Base-by-base conservation (phyloP, 1,140 invertebrate genomes). In the Drosophila guanche region DNA sequence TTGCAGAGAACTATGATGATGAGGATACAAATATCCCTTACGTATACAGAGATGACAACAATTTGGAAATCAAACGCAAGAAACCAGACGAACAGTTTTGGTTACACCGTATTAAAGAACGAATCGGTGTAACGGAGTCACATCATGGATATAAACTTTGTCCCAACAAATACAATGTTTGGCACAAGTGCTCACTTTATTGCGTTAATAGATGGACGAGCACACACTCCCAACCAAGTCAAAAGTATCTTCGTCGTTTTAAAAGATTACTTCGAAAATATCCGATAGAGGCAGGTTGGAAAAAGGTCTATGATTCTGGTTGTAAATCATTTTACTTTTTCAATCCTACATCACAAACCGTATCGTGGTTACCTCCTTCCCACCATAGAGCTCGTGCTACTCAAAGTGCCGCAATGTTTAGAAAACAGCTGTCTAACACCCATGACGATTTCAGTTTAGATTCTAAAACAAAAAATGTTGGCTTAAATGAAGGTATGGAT, bases 101-200 rank as follows among this genome's bases (percentile, higher is more conserved):
- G 92, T 92, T 92, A 60, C 92, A 93, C 71, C 92, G 92, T 23
- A 92, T 93, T 8, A 93, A 93, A 53, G 51, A 81, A 29, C 72
- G 88, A 3, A 91, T 92, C 50, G 92, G 93, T n/a, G 93, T 94
- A 50, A 79, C 90, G 12, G 93, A 93, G 20, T 93, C 93, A 25
- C 93, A 93, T 76, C 93, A 93, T 29, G 94, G 95, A 29, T 95
- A 95, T 74, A 94, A 94, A 76, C 95, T 96, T 4, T 99, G 99
- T 92, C 99, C 99, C 2, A 99, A 99, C 90, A 99, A 98, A 92
- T 96, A 94, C 78, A 99, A 99, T 90, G 96, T 97, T 61, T 98
- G 96, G 91, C 99, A 99, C 91, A 95, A 97, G 68, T 99, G 99
- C 92, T 94, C 94, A 2, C 94, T 94, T 23, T 98, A 94, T 92